A percentile compares a stretch with the other conserved stretches of the same genome.
Conservation (phyloP, 2,113 vertebrate genomes). For the Channa argus region DNA sequence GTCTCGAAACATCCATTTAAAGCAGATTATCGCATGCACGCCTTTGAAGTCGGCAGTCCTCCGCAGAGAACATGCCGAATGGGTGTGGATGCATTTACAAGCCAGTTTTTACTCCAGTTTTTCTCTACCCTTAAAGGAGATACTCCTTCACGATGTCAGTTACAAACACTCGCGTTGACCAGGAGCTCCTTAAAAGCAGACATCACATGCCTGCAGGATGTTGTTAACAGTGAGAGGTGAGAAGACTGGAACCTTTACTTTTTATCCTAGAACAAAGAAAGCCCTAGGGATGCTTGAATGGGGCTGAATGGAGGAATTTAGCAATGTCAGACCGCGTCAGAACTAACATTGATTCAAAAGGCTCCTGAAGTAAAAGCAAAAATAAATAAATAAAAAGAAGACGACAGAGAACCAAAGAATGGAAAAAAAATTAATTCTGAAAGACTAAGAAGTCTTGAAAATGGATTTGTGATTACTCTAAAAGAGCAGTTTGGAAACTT, state of each 20-base stretch:
- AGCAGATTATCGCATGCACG: conserved; percentile 71
- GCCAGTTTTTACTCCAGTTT: conserved; percentile 51
- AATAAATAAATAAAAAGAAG: background rate
- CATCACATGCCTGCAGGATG: conserved; percentile 56
- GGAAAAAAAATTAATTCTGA: no score
- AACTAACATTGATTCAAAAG: conserved; percentile 66
- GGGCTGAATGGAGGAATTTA: conserved; percentile 64
- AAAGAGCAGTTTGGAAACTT: conserved; percentile 5
- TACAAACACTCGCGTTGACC: conserved; percentile 31
- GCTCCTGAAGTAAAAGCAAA: conserved; percentile 45
- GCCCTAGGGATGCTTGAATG: conserved; percentile 72
- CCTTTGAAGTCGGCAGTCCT: conserved; percentile 70
- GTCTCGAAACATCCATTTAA: conserved; percentile 67
- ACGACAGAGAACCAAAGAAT: no score
- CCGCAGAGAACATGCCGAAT: conserved; percentile 37
- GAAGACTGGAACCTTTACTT: conserved; percentile 66
- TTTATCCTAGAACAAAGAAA: conserved; percentile 77
- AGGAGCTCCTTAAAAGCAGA: conserved; percentile 47
- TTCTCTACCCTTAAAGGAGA: conserved; percentile 44
- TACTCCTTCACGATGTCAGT: conserved; percentile 24
- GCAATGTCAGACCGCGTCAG: conserved; percentile 62
- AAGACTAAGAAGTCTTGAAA: conserved; percentile 11
- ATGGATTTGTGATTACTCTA: conserved; percentile 9
- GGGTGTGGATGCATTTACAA: conserved; percentile 55
- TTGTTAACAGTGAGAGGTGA: conserved; percentile 69